Evolutionary conservation across 2,888 invertebrate species (phyloP), one percentile per base, ranked within the genome.

Genomic region (Acronicta psi): DNA sequence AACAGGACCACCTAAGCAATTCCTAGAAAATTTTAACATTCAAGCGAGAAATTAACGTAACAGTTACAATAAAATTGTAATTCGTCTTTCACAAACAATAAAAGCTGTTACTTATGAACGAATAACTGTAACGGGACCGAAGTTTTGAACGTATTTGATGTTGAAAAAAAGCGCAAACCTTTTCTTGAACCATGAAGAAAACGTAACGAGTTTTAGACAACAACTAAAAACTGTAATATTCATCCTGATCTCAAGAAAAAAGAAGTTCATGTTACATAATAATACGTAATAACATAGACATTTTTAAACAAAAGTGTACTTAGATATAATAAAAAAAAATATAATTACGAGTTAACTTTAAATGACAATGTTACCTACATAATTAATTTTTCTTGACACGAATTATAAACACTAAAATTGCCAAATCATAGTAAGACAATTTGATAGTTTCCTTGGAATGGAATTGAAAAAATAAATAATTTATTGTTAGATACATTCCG

Each of bases 161-260:
- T 16, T 18, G 9, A 55, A 62, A 58, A 69, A 73, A 67, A 62
- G n/a, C 37, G 58, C 42, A 37, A 58, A 43, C 14, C 8, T 47
- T 43, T 50, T 46, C 17, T 34, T 53, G 42, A 58, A 63, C 69
- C 69, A 62, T 73, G 64, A 69, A 69, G 44, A 50, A 52, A 51
- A 62, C 59, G 60, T 67, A 59, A 59, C 67, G 17, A 50, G 41
- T 16, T 43, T 23, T 43, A 37, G 54, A 66, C 17, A 46, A 18
- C 13, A 25, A 47, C 51, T 50, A 53, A 65, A 10, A 45, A 52
- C 7, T 25, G n/a, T 43, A 34, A 41, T 25, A 20, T 52, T 57
- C 61, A 51, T 37, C 40, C 17, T 44, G 55, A 51, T 31, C 18
- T 45, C 10, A 45, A 11, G 25, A 55, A 69, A 72, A 38, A 65